Conservation (phyloP, 2,888 invertebrate genomes). For the Autographa gamma region DNA sequence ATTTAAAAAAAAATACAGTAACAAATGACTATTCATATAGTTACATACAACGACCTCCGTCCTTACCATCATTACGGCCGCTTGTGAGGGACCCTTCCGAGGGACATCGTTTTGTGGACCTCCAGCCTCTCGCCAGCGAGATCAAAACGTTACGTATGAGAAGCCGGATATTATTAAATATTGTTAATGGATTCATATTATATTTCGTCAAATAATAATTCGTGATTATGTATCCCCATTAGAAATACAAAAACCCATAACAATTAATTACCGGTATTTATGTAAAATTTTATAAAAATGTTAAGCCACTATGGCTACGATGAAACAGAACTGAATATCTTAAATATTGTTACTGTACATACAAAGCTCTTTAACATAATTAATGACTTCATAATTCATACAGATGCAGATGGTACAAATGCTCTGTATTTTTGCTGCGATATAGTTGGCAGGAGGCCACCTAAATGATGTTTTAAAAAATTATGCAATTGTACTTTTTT, state of each 20-base stretch:
- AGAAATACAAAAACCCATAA: not conserved
- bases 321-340: not conserved
- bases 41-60: not conserved
- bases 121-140: not conserved
- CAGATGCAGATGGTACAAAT: not conserved
- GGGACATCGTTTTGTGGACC: conserved; percentile 5
- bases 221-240: too few relatives aligned
- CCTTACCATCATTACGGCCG: conserved; percentile 8
- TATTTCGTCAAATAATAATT: not conserved
- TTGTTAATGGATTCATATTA: not conserved
- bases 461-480: not conserved
- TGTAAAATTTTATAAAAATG: too few relatives aligned
- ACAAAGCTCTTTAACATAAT: not conserved
- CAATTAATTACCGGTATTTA: not conserved
- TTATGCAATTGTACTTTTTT: not conserved
- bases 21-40: not conserved
- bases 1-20: too few relatives aligned
- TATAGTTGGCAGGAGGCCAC: not conserved
- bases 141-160: not conserved
- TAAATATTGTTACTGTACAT: not conserved
- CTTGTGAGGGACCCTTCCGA: conserved; percentile 4
- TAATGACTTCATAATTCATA: conserved; percentile 1
- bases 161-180: not conserved
- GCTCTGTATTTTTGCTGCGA: not conserved
- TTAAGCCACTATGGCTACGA: too few relatives aligned